Conservation (phyloP, 2,113 vertebrate species). For the Chionomys nivalis region DNA sequence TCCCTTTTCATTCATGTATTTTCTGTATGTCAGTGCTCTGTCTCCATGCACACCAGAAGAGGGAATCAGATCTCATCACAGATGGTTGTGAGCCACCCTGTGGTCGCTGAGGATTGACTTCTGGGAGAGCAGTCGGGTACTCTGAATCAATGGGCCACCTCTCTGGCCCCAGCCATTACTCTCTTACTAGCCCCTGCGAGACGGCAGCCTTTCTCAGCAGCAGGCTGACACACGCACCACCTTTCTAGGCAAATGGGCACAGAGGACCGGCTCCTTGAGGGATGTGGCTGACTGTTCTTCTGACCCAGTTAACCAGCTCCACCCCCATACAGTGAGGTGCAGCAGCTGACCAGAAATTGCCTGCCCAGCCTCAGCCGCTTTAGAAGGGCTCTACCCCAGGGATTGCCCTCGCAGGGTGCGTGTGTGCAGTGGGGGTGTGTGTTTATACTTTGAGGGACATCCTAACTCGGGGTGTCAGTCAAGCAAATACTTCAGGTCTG, state of each 20-base stretch:
- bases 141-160: neutral
- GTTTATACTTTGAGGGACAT: slow-evolving; percentile 13
- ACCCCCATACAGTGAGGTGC: neutral
- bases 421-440: neutral
- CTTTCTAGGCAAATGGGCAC: neutral
- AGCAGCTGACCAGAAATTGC: neutral
- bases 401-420: neutral
- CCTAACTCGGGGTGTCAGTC: slow-evolving; percentile 3
- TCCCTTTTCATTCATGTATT: neutral
- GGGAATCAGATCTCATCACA: neutral
- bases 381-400: slow-evolving; percentile 9
- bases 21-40: neutral
- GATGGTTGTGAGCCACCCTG: neutral
- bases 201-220: neutral
- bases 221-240: no score
- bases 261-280: neutral
- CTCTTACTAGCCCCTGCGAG: neutral
- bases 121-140: neutral
- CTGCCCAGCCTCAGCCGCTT: neutral
- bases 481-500: slow-evolving; percentile 58
- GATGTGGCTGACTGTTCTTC: neutral
- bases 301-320: neutral
- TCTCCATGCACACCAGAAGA: neutral
- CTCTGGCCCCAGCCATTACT: neutral
- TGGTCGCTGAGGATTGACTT: neutral